A percentile compares a stretch with the other conserved stretches of the same genome.
Evolutionary conservation across 2,113 vertebrate genomes (phyloP).

Genomic region (Lophochroa leadbeateri): DNA sequence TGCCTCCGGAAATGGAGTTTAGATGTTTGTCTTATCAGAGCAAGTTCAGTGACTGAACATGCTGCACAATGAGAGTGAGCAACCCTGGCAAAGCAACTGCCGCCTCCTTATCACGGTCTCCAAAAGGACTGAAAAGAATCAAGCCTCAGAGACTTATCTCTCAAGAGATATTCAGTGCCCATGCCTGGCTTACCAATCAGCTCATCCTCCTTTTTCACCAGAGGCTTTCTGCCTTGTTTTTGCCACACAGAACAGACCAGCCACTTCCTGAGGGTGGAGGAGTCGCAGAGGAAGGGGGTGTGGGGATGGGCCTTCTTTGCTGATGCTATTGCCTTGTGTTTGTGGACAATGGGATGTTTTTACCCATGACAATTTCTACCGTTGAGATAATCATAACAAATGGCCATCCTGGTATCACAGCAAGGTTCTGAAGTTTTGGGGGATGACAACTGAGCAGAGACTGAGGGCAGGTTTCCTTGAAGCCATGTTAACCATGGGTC

Average conservation of each 20-base stretch:
- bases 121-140: conserved; percentile 67
- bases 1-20: conserved; percentile 64
- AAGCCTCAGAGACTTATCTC: conserved; percentile 68
- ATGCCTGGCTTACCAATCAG: conserved; percentile 60
- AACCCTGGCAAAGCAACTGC: conserved; percentile 64
- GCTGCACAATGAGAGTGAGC: conserved; percentile 49
- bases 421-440: neutral
- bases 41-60: conserved; percentile 54
- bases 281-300: neutral
- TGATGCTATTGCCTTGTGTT: neutral
- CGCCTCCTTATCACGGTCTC: conserved; percentile 62
- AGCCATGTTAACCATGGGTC: neutral
- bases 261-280: conserved; percentile 58
- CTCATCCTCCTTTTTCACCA: conserved; percentile 7
- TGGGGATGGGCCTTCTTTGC: conserved; percentile 21
- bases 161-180: conserved; percentile 32
- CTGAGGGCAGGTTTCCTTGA: neutral
- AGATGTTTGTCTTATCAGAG: conserved; percentile 77
- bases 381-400: neutral
- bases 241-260: conserved; percentile 24
- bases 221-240: conserved; percentile 38
- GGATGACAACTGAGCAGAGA: neutral
- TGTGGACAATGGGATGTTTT: conserved; percentile 6
- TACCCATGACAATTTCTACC: neutral
- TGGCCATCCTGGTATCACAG: neutral